Evolutionary conservation across 2,113 vertebrate genomes (phyloP), one percentile per base, ranked within the genome.

Genomic region (Oplegnathus fasciatus): DNA sequence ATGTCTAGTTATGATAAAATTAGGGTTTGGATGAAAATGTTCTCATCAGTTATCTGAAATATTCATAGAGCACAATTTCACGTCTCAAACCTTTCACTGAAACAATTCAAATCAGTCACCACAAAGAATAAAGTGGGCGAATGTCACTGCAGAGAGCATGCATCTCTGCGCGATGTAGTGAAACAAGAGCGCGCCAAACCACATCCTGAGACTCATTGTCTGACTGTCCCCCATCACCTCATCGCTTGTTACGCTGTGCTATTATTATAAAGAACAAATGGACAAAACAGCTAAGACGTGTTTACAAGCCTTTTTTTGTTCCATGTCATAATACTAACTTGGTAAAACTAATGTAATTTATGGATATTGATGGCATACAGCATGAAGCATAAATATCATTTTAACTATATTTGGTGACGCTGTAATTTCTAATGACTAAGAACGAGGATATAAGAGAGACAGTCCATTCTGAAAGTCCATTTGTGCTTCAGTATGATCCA

Each of bases 141-240:
- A 88, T 80, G 76, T 71, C 76, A 84, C 80, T 87, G 91, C 92
- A 82, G 61, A 92, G 86, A 83, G 86, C 88, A 62, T 70, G 88
- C 91, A 80, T 68, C 81, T 93, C 89, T 82, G 80, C 84, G 80
- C 76, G 9, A 73, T 58, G n/a, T 65, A 86, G 66, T 17, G 80
- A 89, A 82, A 87, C 71, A 88, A 89, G 89, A 93, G 88, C 4
- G 66, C 78, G 48, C 66, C 76, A 92, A 94, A 95, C 95, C 95
- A 96, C 96, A 97, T 97, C 96, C 96, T 96, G 95, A 89, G 61
- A 90, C 81, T 78, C 74, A 73, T 40, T 82, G 84, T 91, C 89
- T 75, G n/a, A 88, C 77, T 37, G 30, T 54, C 72, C 83, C 24
- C 50, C 40, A 37, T 64, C 87, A 57, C n/a, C 18, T 52, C 32